Percentiles rank a stretch among this genome's conserved stretches.
Conservation (phyloP, 2,888 invertebrate genomes). For the Drosophila mercatorum region DNA sequence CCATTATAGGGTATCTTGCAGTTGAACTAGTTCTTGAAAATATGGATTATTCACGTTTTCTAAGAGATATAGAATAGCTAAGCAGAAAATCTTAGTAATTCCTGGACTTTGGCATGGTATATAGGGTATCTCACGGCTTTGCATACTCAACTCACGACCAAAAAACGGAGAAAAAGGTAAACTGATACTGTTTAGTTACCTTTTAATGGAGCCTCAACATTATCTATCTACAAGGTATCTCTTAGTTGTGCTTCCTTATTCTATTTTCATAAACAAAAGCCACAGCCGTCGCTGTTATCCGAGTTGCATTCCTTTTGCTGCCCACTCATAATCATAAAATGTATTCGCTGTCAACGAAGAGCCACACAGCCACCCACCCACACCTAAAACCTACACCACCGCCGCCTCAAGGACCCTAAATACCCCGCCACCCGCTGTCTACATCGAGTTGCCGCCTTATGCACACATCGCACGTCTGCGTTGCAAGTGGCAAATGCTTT, state of each 20-base stretch:
- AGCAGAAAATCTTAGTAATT: background rate
- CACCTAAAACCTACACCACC: background rate
- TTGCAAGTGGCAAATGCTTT: constrained; percentile 39
- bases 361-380: background rate
- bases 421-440: background rate
- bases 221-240: background rate
- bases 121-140: background rate
- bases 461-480: constrained; percentile 18
- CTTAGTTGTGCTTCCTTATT: background rate
- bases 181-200: too few species aligned
- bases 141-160: too few species aligned
- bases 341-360: constrained; percentile 68
- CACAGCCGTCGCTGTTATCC: constrained; percentile 12
- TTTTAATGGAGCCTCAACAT: too few species aligned
- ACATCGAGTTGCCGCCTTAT: background rate
- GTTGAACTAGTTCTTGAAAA: background rate
- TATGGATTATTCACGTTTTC: background rate
- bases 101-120: too few species aligned
- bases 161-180: too few species aligned
- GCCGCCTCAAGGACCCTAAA: background rate
- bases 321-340: constrained; percentile 77
- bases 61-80: background rate
- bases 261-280: constrained; percentile 21
- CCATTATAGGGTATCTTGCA: background rate
- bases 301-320: constrained; percentile 11